Base-by-base conservation (phyloP, 2,888 invertebrate species). In the Hoplodrina ambigua region DNA sequence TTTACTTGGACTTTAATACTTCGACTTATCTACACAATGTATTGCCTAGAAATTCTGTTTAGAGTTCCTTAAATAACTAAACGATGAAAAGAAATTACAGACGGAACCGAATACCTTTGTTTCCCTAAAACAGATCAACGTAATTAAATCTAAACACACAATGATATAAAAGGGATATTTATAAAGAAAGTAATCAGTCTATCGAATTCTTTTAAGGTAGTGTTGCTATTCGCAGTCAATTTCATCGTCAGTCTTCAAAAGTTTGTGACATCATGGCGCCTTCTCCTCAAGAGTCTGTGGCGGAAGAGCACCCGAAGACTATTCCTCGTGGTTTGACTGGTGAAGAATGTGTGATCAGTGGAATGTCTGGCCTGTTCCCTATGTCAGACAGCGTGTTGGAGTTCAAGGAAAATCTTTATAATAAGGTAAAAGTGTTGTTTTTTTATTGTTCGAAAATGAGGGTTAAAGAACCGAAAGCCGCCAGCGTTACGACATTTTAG, bases 341-440 rank as follows among this genome's bases (percentile, higher is more conserved):
- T 3, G 96, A 96, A 80, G 95, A 96, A 80, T 91, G 97, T 69
- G 97, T 97, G 13, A 96, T 97, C 59, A 93, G 95, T 64, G 97
- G 97, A 46, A 96, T 97, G 86, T 90, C 97, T 0, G 97, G 97
- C 30, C 90, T 97, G 73, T 97, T 97, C 84, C 97, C 98, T 1
- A 97, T 96, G 83, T 97, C 97, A 0, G 95, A 96, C 59, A 97
- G 96, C 88, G 94, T 97, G 53, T 89, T 94, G 52, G 96, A 97
- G 87, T 97, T 97, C 69, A 92, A 90, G 80, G 93, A 97, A 58
- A 96, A 97, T 88, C 94, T 98, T 8, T 96, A 96, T 52, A 96
- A 96, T 81, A 95, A 96, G 93, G 96, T 96, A 83, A 52, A 17
- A 30, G 41, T 4, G 7, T n/a, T 44, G 6, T 61, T 37, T 46